These are phyloP conservation scores for Philhelius pedissequus DNA, from an alignment of 2,888 invertebrate species.

Conservation along the genomic window DNA sequence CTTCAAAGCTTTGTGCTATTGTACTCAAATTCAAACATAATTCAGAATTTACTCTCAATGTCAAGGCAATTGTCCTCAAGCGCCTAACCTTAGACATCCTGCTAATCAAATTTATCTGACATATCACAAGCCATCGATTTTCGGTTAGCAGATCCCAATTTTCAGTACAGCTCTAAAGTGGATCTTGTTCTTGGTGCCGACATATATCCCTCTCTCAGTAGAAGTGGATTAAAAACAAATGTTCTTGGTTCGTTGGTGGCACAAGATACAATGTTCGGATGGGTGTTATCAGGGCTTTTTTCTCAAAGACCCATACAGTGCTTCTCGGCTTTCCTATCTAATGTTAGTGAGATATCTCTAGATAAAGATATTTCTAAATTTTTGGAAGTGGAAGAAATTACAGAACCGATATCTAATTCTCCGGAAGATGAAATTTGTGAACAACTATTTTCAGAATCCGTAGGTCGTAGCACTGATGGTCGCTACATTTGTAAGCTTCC, in stretches of 20 bases:
- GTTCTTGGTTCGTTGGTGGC: not conserved
- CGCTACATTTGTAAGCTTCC: conserved; percentile 12
- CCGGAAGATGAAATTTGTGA: conserved; percentile 8
- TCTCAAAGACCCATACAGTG: not conserved
- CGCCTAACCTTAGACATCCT: not conserved
- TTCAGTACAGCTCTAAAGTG: not conserved
- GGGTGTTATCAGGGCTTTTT: conserved; percentile 2
- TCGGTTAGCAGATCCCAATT: not conserved
- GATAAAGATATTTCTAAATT: conserved; percentile 11
- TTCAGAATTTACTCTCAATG: not conserved
- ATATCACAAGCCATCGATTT: not conserved
- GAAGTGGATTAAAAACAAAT: not conserved
- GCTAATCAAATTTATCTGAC: not conserved
- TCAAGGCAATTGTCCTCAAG: not conserved
- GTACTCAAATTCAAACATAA: not conserved
- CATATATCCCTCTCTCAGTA: not conserved
- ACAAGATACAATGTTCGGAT: conserved; percentile 2
- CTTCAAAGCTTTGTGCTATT: too few species aligned
- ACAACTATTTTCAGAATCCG: not conserved
- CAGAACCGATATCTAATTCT: not conserved
- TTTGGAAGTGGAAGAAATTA: conserved; percentile 6
- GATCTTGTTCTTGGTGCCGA: conserved; percentile 9
- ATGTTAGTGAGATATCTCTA: not conserved
- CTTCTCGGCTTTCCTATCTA: too few species aligned
- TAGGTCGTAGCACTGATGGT: not conserved